These are phyloP conservation scores for Bos javanicus DNA, from an alignment of 2,113 vertebrate genomes.

Conservation along the genomic window DNA sequence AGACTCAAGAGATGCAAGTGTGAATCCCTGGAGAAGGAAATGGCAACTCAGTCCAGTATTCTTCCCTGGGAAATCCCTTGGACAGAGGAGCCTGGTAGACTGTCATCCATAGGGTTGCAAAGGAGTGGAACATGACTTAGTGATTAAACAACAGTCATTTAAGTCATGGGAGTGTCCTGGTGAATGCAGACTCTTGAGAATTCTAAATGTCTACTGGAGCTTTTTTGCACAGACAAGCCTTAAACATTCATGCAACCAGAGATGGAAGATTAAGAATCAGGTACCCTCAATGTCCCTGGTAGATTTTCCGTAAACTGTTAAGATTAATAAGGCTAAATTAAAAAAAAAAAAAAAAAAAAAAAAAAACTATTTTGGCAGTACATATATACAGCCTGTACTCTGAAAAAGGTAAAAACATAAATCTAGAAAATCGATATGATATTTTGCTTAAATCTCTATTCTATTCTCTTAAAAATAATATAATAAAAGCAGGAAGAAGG, in stretches of 20 bases:
- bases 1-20: no score
- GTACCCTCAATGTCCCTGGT: neutral
- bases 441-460: neutral
- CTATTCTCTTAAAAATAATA: neutral
- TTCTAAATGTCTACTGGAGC: no score
- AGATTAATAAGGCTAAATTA: neutral
- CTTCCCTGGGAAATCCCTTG: no score
- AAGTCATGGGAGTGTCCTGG: no score
- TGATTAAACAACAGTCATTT: no score
- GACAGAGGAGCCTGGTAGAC: no score
- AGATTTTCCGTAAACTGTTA: neutral
- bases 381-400: neutral
- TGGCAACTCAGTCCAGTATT: no score
- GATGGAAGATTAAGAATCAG: neutral
- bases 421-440: neutral
- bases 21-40: no score
- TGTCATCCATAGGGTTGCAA: no score
- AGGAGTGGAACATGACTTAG: no score
- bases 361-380: no score
- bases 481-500: neutral
- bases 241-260: neutral
- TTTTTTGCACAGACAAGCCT: neutral
- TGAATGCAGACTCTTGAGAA: no score
- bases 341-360: neutral
- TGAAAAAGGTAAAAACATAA: neutral